phyloP scores from a whole-genome alignment of 2,797 vertebrate genomes.

The Pristis pectinata region DNA sequence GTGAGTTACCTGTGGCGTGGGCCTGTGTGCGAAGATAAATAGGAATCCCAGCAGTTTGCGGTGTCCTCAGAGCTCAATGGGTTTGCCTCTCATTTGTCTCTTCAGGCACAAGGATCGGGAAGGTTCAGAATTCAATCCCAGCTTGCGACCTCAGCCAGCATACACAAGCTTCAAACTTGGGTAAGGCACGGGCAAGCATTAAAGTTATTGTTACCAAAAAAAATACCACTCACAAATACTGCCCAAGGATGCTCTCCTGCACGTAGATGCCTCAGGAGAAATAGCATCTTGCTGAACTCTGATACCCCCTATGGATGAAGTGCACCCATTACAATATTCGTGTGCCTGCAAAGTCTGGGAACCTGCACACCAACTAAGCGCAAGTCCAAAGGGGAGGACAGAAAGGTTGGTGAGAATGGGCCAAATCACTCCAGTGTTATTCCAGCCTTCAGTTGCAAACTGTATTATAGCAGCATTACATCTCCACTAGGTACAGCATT shows the following conservation, averaged over 20 bases:
- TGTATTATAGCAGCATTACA: neutral
- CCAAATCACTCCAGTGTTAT: neutral
- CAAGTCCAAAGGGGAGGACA: too few species aligned
- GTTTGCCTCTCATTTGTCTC: neutral
- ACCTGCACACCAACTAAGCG: neutral
- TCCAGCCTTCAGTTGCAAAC: neutral
- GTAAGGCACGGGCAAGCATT: neutral
- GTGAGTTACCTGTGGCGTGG: neutral
- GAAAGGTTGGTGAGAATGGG: neutral
- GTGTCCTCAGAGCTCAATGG: neutral
- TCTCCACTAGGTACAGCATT: too few species aligned
- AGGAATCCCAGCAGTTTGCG: neutral
- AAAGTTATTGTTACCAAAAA: too few species aligned
- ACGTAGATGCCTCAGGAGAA: too few species aligned
- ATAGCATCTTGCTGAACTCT: neutral
- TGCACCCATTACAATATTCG: neutral
- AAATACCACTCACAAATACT: too few species aligned
- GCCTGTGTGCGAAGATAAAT: neutral
- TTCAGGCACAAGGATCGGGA: neutral
- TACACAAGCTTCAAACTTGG: neutral
- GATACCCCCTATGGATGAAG: neutral
- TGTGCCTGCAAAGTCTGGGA: too few species aligned
- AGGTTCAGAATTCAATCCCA: neutral
- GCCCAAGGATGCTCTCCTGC: too few species aligned
- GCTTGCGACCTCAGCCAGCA: neutral